Conservation (phyloP, 2,113 vertebrate species). For the Cynocephalus volans region DNA sequence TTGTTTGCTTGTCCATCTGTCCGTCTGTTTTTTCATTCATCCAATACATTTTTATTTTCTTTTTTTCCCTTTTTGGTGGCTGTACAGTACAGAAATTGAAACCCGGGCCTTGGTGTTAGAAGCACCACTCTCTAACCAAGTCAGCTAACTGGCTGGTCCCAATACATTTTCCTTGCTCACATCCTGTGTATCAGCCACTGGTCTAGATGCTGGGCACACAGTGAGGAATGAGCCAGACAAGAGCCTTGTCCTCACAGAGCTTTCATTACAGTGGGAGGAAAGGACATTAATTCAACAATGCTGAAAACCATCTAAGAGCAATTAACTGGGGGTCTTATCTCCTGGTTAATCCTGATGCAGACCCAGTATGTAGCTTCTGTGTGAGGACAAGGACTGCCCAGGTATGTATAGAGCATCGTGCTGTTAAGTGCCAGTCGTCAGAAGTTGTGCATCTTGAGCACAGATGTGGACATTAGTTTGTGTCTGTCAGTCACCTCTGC, state of each 20-base stretch:
- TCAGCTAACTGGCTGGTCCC: too few species aligned
- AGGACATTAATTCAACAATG: fast-evolving
- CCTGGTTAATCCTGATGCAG: not conserved
- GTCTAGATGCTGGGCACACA: not conserved
- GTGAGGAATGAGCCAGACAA: fast-evolving
- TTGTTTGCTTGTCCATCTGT: not conserved
- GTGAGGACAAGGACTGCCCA: not conserved
- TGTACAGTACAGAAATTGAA: too few species aligned
- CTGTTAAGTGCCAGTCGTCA: not conserved
- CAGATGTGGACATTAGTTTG: not conserved
- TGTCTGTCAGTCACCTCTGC: not conserved
- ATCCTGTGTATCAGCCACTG: not conserved
- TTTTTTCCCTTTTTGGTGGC: too few species aligned
- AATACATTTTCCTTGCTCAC: not conserved
- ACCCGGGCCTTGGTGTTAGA: too few species aligned
- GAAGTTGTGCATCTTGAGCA: not conserved
- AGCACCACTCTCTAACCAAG: too few species aligned
- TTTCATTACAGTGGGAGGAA: not conserved
- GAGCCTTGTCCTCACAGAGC: not conserved
- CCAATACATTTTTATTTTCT: not conserved
- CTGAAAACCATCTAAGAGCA: not conserved
- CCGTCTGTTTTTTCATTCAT: not conserved
- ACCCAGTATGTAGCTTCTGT: not conserved
- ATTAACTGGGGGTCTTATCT: too few species aligned
- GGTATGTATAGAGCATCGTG: fast-evolving